Percentiles rank a stretch among this genome's conserved stretches.
These are phyloP conservation scores for fruit fly (Drosophila melanogaster) DNA, from an alignment of 1,140 invertebrate genomes.

Conservation along the genomic window Release_6_plus_ISO1_MT NT_037436.4:2482501-2483000, in stretches of 20 bases:
- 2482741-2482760: constrained; percentile 50
- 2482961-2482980: background rate
- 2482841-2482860: constrained; percentile 47
- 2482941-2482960: too few species aligned
- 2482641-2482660: constrained; percentile 57
- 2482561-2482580: constrained; percentile 69
- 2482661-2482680: constrained; percentile 60
- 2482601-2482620: constrained; percentile 31
- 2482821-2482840: constrained; percentile 55
- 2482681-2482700: constrained; percentile 2
- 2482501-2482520: constrained; percentile 3
- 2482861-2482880: background rate
- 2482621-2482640: constrained; percentile 6
- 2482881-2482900: background rate
- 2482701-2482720: background rate
- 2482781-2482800: constrained; percentile 49
- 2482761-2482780: constrained; percentile 43
- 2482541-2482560: constrained; percentile 78
- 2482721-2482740: constrained; percentile 49
- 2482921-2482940: too few species aligned
- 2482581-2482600: constrained; percentile 75
- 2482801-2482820: constrained; percentile 43
- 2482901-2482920: too few species aligned
- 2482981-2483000: background rate
- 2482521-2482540: constrained; percentile 47